Conservation (phyloP, 2,888 invertebrate genomes). For the Mamestra brassicae region DNA sequence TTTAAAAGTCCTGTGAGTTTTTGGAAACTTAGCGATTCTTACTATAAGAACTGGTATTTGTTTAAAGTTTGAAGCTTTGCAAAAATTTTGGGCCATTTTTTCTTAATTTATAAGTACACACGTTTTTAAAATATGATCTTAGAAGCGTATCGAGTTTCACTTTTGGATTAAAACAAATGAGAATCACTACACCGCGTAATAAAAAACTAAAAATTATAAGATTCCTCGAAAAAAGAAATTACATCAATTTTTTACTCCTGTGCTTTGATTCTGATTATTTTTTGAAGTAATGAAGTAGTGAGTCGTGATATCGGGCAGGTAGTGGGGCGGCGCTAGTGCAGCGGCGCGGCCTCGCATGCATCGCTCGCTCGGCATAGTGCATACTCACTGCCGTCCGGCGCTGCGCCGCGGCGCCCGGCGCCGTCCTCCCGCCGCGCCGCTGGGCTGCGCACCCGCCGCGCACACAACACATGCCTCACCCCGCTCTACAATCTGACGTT, state of each 20-base stretch:
- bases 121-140: background rate
- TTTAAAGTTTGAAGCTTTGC: background rate
- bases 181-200: constrained; percentile 27
- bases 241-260: background rate
- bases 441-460: background rate
- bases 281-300: no score
- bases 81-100: background rate
- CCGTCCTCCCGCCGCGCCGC: no score
- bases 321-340: no score
- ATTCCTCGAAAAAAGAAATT: background rate
- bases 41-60: background rate
- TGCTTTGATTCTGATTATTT: no score
- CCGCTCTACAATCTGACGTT: no score
- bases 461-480: background rate
- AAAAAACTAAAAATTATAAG: background rate
- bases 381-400: background rate
- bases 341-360: no score
- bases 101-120: background rate
- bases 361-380: background rate
- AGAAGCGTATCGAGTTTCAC: background rate
- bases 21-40: background rate
- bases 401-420: background rate
- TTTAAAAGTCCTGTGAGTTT: background rate
- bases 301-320: no score
- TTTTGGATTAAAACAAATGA: background rate